Evolutionary conservation across 2,888 invertebrate genomes (phyloP).

Genomic region (Chironomus riparius): DNA sequence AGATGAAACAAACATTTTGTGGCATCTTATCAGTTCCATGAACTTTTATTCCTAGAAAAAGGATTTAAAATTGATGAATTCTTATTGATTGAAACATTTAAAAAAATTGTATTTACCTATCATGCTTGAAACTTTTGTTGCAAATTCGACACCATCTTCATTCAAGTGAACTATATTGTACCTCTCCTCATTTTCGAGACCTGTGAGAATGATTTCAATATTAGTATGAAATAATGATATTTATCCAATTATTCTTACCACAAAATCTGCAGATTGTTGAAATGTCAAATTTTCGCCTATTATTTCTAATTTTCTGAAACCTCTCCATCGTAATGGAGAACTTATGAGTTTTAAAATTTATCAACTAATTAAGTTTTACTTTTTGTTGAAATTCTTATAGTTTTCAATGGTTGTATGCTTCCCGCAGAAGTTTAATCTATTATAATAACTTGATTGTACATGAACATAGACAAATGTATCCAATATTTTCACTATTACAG

Average conservation of each 20-base stretch:
- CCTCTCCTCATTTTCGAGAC: conserved; percentile 11
- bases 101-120: background rate
- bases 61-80: background rate
- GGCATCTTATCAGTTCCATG: conserved; percentile 48
- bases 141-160: conserved; percentile 9
- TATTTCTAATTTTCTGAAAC: background rate
- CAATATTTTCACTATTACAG: too few species aligned
- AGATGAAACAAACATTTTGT: conserved; percentile 50
- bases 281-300: background rate
- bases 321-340: background rate
- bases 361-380: background rate
- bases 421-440: too few species aligned
- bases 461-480: too few species aligned
- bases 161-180: background rate
- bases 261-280: background rate
- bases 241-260: background rate
- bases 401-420: background rate
- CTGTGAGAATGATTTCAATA: background rate
- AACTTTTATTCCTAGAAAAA: conserved; percentile 4
- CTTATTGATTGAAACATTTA: background rate
- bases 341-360: background rate
- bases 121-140: background rate
- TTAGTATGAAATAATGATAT: background rate
- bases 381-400: background rate
- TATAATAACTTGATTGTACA: too few species aligned